These are phyloP conservation scores for Monomorium pharaonis DNA, from an alignment of 1,140 invertebrate species.

Conservation along the genomic window DNA sequence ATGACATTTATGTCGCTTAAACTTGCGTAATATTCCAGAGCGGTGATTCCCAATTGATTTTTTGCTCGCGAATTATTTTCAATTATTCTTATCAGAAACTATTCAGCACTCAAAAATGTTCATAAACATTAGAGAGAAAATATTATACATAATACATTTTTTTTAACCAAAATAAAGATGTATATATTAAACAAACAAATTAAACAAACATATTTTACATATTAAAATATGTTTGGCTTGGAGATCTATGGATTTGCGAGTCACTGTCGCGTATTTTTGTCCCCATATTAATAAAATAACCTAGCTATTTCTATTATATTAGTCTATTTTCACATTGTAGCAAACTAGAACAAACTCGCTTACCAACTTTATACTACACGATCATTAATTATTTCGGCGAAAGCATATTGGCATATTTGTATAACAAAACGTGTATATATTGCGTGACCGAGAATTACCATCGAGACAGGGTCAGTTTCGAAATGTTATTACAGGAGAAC, in stretches of 20 bases:
- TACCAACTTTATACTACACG: not conserved
- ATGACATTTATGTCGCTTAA: not conserved
- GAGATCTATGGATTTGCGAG: not conserved
- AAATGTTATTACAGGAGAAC: constrained; percentile 10
- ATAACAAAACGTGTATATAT: not conserved
- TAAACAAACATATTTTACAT: not conserved
- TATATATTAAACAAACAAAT: not conserved
- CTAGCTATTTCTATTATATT: not conserved
- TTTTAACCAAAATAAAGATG: not conserved
- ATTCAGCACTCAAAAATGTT: not conserved
- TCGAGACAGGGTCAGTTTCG: not conserved
- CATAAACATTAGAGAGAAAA: not conserved
- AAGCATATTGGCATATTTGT: constrained; percentile 17
- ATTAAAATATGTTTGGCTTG: not conserved
- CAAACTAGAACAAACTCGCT: constrained; percentile 44
- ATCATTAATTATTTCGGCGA: constrained; percentile 16
- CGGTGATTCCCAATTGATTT: constrained; percentile 21
- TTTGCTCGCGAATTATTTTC: not conserved
- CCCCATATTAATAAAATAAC: constrained; percentile 21
- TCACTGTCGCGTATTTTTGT: not conserved
- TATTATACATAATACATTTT: not conserved
- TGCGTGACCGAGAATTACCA: not conserved
- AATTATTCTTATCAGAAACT: not conserved
- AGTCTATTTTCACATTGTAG: constrained; percentile 7
- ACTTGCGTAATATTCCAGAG: not conserved